Evolutionary conservation across 2,113 vertebrate genomes (phyloP).

Genomic region (Mobula hypostoma): DNA sequence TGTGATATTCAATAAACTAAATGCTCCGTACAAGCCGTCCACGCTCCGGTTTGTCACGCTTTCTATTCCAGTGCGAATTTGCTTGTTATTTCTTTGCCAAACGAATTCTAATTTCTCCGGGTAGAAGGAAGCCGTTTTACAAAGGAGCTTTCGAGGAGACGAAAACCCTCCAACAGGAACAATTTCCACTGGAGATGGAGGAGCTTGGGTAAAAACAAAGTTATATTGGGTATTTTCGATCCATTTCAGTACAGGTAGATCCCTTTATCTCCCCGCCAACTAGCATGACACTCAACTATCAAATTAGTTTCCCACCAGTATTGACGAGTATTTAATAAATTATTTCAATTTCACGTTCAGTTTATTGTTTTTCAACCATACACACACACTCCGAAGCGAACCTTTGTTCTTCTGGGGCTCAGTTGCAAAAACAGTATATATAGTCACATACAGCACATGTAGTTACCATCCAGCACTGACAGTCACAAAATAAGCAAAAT

Average conservation of each 20-base stretch:
- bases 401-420: too few relatives aligned
- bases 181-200: background rate
- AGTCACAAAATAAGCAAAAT: too few relatives aligned
- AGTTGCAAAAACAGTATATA: too few relatives aligned
- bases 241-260: background rate
- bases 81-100: background rate
- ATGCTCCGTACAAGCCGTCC: too few relatives aligned
- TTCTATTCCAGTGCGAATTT: background rate
- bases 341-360: background rate
- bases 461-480: too few relatives aligned
- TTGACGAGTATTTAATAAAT: background rate
- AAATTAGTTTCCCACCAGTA: background rate
- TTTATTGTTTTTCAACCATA: too few relatives aligned
- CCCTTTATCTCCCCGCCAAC: too few relatives aligned
- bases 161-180: background rate
- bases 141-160: background rate
- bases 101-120: background rate
- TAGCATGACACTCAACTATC: background rate
- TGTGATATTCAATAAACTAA: too few relatives aligned
- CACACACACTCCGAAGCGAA: too few relatives aligned
- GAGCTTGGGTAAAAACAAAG: background rate
- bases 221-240: background rate
- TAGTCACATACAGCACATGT: too few relatives aligned
- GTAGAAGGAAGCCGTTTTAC: slow-evolving; percentile 3
- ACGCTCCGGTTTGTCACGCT: too few relatives aligned